Evolutionary conservation across 2,797 vertebrate species (phyloP).

Genomic region (Varecia variegata): DNA sequence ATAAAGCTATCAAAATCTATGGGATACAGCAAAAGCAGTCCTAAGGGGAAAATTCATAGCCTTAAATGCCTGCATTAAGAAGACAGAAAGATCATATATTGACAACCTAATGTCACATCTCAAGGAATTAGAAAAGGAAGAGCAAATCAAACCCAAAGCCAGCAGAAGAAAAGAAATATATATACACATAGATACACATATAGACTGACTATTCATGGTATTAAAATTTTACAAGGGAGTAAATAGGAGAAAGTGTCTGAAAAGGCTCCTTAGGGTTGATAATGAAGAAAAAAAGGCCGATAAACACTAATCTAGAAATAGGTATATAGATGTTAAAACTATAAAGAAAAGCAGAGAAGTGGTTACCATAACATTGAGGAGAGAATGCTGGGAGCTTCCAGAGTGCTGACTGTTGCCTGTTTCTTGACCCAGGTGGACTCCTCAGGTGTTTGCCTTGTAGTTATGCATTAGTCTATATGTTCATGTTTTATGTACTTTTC

Average conservation of each 20-base stretch:
- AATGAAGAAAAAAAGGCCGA: neutral
- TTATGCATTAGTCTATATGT: neutral
- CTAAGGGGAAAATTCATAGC: no score
- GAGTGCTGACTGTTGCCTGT: neutral
- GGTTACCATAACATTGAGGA: neutral
- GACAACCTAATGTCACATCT: no score
- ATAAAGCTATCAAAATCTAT: no score
- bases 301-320: constrained; percentile 15
- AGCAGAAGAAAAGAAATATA: no score
- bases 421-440: neutral
- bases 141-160: no score
- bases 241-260: neutral
- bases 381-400: neutral
- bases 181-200: neutral
- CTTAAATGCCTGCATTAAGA: no score
- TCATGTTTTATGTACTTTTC: constrained; percentile 23
- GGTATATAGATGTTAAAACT: neutral
- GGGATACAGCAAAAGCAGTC: no score
- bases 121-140: no score
- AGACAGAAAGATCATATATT: no score
- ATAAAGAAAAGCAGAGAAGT: neutral
- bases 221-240: neutral
- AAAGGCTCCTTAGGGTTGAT: neutral
- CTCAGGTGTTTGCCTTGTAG: neutral
- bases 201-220: neutral